Conservation (phyloP, 2,888 invertebrate species). For the Eilema sororculum region DNA sequence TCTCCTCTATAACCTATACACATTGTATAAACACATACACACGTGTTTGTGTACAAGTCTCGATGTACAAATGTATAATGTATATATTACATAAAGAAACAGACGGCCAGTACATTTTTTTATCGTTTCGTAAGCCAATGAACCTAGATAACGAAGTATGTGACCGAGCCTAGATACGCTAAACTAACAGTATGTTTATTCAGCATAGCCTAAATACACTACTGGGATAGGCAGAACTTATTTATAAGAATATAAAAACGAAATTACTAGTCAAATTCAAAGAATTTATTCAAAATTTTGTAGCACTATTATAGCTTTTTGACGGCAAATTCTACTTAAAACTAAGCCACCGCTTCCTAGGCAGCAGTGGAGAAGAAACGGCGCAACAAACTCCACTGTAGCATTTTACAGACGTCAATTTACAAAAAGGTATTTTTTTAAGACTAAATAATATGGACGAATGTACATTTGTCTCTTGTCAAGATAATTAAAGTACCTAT, state of each 20-base stretch:
- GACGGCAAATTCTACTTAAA: no score
- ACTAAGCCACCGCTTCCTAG: no score
- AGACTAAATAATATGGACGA: no score
- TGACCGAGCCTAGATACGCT: constrained; percentile 51
- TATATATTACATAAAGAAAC: constrained; percentile 57
- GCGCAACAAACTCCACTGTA: no score
- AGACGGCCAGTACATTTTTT: constrained; percentile 54
- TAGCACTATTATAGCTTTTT: no score
- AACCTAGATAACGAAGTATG: constrained; percentile 60
- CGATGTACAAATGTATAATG: constrained; percentile 36
- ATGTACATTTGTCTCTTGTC: no score
- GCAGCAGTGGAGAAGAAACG: no score
- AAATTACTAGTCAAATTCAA: no score
- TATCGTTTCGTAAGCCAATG: constrained; percentile 61
- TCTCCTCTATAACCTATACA: not conserved
- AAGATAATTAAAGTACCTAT: no score
- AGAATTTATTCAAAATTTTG: no score
- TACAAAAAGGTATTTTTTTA: no score
- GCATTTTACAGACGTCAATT: no score
- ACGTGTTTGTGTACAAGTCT: constrained; percentile 5
- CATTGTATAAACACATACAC: not conserved
- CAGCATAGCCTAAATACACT: constrained; percentile 36
- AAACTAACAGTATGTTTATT: constrained; percentile 43
- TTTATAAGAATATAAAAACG: not conserved
- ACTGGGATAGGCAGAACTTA: constrained; percentile 16